Evolutionary conservation across 2,888 invertebrate species (phyloP).

Genomic region (Vanessa cardui): DNA sequence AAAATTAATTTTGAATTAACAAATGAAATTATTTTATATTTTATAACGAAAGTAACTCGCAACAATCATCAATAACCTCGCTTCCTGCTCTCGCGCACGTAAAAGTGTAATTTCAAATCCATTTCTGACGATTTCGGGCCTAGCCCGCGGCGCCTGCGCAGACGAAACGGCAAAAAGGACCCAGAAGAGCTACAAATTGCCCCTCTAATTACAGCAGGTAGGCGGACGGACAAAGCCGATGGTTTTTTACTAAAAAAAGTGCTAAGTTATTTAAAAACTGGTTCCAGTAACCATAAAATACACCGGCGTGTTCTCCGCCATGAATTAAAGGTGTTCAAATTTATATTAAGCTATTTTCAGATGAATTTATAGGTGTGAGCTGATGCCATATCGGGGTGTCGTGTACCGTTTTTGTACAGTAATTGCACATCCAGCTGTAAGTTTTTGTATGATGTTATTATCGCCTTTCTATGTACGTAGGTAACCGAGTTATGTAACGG

Average conservation of each 20-base stretch:
- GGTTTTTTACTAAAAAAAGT: slow-evolving; percentile 45
- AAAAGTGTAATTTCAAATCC: slow-evolving; percentile 20
- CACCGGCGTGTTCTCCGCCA: slow-evolving; percentile 10
- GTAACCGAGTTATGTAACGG: background rate
- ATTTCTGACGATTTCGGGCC: slow-evolving; percentile 17
- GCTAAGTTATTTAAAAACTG: slow-evolving; percentile 50
- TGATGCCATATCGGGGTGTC: slow-evolving; percentile 1
- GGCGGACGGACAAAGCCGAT: slow-evolving; percentile 48
- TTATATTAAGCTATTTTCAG: slow-evolving; percentile 18
- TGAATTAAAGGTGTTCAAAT: slow-evolving; percentile 30
- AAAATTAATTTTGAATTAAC: too few species aligned
- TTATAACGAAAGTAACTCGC: background rate
- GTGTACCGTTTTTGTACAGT: background rate
- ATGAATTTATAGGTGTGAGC: slow-evolving; percentile 3
- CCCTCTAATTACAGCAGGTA: slow-evolving; percentile 51
- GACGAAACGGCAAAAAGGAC: slow-evolving; percentile 38
- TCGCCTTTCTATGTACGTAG: slow-evolving; percentile 2
- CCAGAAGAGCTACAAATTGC: slow-evolving; percentile 46
- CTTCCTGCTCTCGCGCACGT: slow-evolving; percentile 7
- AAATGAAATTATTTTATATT: background rate
- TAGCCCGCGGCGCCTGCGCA: slow-evolving; percentile 40
- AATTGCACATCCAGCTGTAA: slow-evolving; percentile 7
- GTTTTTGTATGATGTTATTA: slow-evolving; percentile 11
- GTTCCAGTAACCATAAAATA: slow-evolving; percentile 40
- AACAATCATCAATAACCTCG: background rate